Conservation (phyloP, 2,888 invertebrate species). For the Hydroisotoma schaefferi region DNA sequence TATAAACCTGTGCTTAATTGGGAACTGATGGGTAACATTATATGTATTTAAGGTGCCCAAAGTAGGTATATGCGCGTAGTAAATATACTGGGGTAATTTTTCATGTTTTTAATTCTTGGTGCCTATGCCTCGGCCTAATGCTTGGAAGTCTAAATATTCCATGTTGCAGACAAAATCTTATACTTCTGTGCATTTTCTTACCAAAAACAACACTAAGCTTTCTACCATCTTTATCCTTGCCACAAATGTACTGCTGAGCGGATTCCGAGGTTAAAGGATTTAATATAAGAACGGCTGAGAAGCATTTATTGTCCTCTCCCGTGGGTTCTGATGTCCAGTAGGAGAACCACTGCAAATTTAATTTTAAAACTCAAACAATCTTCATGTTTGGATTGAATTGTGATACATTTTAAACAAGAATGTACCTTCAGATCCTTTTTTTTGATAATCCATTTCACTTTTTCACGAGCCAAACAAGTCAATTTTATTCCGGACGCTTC, state of each 20-base stretch:
- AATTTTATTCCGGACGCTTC: not conserved
- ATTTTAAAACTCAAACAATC: not conserved
- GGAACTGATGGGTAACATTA: too few relatives aligned
- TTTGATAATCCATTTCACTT: not conserved
- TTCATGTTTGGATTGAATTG: too few relatives aligned
- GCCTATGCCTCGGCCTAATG: too few relatives aligned
- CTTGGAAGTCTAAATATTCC: too few relatives aligned
- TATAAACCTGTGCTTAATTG: too few relatives aligned
- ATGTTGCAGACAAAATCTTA: too few relatives aligned
- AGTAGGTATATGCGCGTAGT: too few relatives aligned
- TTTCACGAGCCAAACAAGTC: not conserved
- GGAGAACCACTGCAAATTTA: not conserved
- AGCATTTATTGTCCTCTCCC: not conserved
- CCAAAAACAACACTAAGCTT: not conserved
- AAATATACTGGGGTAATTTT: too few relatives aligned
- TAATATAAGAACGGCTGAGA: not conserved
- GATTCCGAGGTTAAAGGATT: not conserved
- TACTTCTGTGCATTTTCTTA: not conserved
- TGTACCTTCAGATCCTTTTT: not conserved
- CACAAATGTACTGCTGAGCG: conserved; percentile 6
- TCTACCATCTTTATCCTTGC: not conserved
- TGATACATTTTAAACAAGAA: too few relatives aligned
- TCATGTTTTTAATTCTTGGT: too few relatives aligned
- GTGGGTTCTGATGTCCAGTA: conserved; percentile 2
- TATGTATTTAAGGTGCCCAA: too few relatives aligned